Conservation (phyloP, 2,888 invertebrate species). For the Noctuana brunneofusca region DNA sequence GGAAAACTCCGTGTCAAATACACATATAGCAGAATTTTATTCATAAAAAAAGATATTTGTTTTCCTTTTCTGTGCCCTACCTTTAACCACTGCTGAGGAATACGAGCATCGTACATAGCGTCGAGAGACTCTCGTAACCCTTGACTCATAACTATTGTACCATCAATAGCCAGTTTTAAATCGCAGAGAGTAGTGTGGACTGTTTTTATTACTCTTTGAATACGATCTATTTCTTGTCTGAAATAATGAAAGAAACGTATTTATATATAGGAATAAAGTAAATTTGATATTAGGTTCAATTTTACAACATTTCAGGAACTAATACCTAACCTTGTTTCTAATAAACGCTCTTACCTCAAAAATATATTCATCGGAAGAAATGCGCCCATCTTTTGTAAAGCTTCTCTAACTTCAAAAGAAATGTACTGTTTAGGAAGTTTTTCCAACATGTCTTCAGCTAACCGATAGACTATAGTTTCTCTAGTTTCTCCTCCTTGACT, state of each 20-base stretch:
- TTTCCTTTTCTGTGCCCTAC: slow-evolving; percentile 59
- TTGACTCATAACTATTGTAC: slow-evolving; percentile 98
- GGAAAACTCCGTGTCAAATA: too few species aligned
- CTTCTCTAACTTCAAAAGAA: slow-evolving; percentile 94
- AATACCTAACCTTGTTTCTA: too few species aligned
- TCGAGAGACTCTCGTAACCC: slow-evolving; percentile 93
- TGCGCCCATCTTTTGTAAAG: slow-evolving; percentile 94
- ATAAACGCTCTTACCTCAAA: slow-evolving; percentile 85
- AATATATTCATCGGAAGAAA: slow-evolving; percentile 98
- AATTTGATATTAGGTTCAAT: neutral
- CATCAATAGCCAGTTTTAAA: slow-evolving; percentile 96
- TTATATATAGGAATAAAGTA: neutral
- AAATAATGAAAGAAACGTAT: slow-evolving; percentile 36
- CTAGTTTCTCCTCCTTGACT: slow-evolving; percentile 95
- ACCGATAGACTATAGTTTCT: slow-evolving; percentile 94
- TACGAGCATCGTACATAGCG: slow-evolving; percentile 97
- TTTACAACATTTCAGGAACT: neutral
- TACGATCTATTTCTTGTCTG: slow-evolving; percentile 90
- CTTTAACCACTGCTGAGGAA: slow-evolving; percentile 96
- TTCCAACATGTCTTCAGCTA: slow-evolving; percentile 95
- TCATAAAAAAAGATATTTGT: neutral
- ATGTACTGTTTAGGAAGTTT: slow-evolving; percentile 92
- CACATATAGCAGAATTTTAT: too few species aligned
- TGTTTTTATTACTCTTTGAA: slow-evolving; percentile 91
- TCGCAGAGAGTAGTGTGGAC: slow-evolving; percentile 93